A percentile compares a stretch with the other conserved stretches of the same genome.
phyloP scores from a whole-genome alignment of 2,113 vertebrate species.

The Calonectris borealis region DNA sequence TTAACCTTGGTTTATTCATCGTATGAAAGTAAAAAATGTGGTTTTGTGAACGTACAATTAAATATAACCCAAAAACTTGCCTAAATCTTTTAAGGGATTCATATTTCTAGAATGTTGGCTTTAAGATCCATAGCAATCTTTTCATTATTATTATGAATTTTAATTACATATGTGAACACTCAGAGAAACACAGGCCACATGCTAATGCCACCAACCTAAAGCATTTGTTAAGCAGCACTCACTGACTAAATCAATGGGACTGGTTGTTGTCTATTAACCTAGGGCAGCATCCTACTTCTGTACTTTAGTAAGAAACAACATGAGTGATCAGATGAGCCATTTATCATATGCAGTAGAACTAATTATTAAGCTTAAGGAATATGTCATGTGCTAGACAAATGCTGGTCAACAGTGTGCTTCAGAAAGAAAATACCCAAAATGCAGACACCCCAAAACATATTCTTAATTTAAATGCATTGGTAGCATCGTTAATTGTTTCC shows the following conservation, averaged over 20 bases:
- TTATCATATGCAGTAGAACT: slow-evolving; percentile 30
- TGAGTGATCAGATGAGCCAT: slow-evolving; percentile 45
- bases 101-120: not conserved
- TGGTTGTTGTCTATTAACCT: slow-evolving; percentile 30
- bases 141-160: not conserved
- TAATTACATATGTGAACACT: not conserved
- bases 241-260: slow-evolving; percentile 23
- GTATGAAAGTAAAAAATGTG: not conserved
- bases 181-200: not conserved
- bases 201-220: not conserved
- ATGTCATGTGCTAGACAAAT: not conserved
- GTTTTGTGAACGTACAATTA: not conserved
- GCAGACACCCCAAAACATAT: not conserved
- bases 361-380: slow-evolving; percentile 32
- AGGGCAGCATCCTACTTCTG: slow-evolving; percentile 13
- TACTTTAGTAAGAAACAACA: slow-evolving; percentile 46
- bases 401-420: not conserved
- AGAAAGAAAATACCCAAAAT: slow-evolving; percentile 21
- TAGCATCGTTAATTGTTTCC: not conserved
- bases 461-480: not conserved
- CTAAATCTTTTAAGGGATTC: not conserved
- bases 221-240: slow-evolving; percentile 7
- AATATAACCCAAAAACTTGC: not conserved
- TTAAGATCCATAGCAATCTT: not conserved
- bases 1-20: not conserved